Conservation (phyloP, 2,113 vertebrate species). For the Crotalus helleri region DNA sequence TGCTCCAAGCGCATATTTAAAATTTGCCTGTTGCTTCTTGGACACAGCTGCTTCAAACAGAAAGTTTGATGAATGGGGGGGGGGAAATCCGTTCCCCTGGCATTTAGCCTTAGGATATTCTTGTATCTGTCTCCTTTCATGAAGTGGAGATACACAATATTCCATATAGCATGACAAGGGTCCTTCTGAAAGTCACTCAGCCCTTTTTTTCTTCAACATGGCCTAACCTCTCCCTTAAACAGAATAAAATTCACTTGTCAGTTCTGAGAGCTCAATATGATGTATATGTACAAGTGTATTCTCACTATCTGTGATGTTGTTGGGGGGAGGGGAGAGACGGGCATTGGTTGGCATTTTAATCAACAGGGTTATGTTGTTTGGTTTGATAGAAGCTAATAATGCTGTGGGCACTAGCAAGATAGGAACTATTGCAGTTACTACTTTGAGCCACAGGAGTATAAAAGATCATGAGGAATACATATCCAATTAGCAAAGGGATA, state of each 20-base stretch:
- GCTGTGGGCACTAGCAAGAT: neutral
- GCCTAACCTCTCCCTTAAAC: neutral
- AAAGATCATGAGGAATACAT: neutral
- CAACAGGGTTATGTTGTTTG: neutral
- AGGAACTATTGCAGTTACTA: neutral
- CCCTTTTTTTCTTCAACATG: neutral
- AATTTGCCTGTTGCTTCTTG: neutral
- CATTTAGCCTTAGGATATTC: neutral
- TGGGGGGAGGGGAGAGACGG: fast-evolving
- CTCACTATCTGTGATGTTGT: neutral
- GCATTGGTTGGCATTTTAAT: neutral
- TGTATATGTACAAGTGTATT: neutral
- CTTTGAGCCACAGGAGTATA: neutral
- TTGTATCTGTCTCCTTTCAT: neutral
- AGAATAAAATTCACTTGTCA: neutral
- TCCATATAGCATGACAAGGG: neutral
- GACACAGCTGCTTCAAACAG: neutral
- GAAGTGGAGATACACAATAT: neutral
- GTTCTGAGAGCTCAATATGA: neutral
- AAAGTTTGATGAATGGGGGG: neutral
- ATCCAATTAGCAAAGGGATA: neutral
- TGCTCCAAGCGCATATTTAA: neutral
- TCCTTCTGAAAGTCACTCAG: neutral
- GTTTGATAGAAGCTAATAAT: neutral
- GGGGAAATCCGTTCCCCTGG: neutral